Evolutionary conservation across 1,140 invertebrate species (phyloP), one percentile per base, ranked within the genome.

Genomic region (Chionoecetes opilio): DNA sequence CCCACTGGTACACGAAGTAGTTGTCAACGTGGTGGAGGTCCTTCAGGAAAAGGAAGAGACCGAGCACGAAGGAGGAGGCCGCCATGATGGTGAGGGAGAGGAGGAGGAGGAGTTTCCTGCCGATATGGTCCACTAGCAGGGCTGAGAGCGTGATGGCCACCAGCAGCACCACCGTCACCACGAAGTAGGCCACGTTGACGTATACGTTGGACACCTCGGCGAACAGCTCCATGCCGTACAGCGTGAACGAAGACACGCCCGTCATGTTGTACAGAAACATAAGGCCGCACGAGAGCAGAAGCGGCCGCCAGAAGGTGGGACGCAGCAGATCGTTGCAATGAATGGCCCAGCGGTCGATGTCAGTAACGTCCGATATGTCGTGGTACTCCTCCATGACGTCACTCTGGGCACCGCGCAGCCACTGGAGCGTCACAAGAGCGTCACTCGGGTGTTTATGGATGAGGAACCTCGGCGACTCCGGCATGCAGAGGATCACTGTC

Each of bases 81-180:
- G 96, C 95, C 96, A 96, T 96, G 82, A 96, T 96, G 82, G 96
- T 96, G 75, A 96, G 95, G 9, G 96, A 96, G 37, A 96, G 95
- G 17, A 96, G 95, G 26, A 96, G 85, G 8, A 96, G 91, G 9
- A 96, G 93, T 31, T 96, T 96, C 32, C 96, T 93, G 17, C 96
- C 96, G 35, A 96, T 95, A 35, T 96, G 96, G 85, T 96, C 96
- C 21, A 96, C 96, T 9, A 96, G 88, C 29, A 96, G 37, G 17
- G 93, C 92, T 0, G 96, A 94, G 14, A 96, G 89, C 3, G 93
- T 93, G 53, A 95, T 95, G 82, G 95, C 95, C 9, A 96, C 87
- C 26, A 96, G 84, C 9, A 95, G 86, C 86, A 96, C 94, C 6
- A 85, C 38, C 32, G 93, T 96, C 21, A 93, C 90, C 37, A 96